A percentile compares a stretch with the other conserved stretches of the same genome.
phyloP scores from a whole-genome alignment of 1,140 invertebrate species.

The Popillia japonica region DNA sequence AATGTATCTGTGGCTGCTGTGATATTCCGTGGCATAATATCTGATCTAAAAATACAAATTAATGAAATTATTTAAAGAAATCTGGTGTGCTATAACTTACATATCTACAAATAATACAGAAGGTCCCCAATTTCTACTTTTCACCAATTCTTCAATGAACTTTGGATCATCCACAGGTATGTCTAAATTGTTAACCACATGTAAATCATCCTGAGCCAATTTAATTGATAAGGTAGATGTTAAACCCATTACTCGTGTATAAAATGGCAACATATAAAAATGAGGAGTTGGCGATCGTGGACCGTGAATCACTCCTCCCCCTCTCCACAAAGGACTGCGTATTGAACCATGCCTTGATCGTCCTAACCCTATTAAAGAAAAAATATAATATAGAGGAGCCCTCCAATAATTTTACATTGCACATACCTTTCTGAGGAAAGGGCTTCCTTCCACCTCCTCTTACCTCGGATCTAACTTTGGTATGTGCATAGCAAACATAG shows the following conservation, averaged over 20 bases:
- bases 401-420: background rate
- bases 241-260: conserved; percentile 78
- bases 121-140: conserved; percentile 90
- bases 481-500: conserved; percentile 77
- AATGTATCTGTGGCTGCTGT: conserved; percentile 78
- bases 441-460: conserved; percentile 89
- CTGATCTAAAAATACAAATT: conserved; percentile 67
- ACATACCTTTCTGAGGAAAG: conserved; percentile 92
- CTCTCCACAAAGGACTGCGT: conserved; percentile 83
- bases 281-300: conserved; percentile 86
- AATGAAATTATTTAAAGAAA: background rate
- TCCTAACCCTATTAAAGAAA: conserved; percentile 64
- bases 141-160: conserved; percentile 82
- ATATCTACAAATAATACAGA: conserved; percentile 94
- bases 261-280: conserved; percentile 92
- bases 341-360: conserved; percentile 90
- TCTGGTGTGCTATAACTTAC: conserved; percentile 62
- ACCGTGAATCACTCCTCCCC: conserved; percentile 86
- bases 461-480: conserved; percentile 83
- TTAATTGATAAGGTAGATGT: conserved; percentile 87
- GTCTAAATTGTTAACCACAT: conserved; percentile 87
- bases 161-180: conserved; percentile 83
- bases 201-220: conserved; percentile 93
- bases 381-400: conserved; percentile 27
- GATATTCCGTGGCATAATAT: conserved; percentile 89